Base-by-base conservation (phyloP, 1,140 invertebrate genomes). In the Caerostris darwini region DNA sequence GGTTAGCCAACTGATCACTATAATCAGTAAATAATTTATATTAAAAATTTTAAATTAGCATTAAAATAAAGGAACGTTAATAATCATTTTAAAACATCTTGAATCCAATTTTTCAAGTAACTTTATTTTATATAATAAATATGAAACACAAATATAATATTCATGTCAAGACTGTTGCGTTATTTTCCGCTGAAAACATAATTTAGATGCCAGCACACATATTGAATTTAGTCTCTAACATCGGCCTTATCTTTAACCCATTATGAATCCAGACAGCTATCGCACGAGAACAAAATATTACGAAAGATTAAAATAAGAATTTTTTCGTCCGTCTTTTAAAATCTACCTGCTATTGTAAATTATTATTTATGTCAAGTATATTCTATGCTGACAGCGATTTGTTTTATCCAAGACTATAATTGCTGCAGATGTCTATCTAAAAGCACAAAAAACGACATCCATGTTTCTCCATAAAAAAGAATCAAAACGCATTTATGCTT, bases 331-430 rank as follows among this genome's bases (percentile, higher is more conserved):
- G 53, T 64, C 53, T 77, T 4, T 53, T 77, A 53, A 34, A 34
- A 50, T 77, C 12, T 53, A 12, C 8, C 10, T 12, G 1, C 34
- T 53, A 77, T 34, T 50, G 61, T 17, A 17, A 17, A 0, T 3
- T 34, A 34, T 34, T 5, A 64, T 64, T 64, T 64, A 14, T 10
- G 5, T 53, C 50, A 5, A 50, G 50, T 77, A 5, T 50, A 77
- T 77, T 50, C 69, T 7, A 50, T 50, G 7, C 12, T 0, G 71
- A 77, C 71, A 14, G 50, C 10, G 71, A 77, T 77, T 77, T 77
- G 53, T 77, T 77, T 77, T 77, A 77, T 77, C 50, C 71, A 77
- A 14, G 34, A 77, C 12, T 77, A 77, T 77, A 77, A 77, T 77
- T 77, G 71, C 71, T 19, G 50, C 71, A 53, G 34, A 77, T 77